Evolutionary conservation across 23 tunicate genomes (phyloP).

Genomic region (Trididemnum nubilum): DNA sequence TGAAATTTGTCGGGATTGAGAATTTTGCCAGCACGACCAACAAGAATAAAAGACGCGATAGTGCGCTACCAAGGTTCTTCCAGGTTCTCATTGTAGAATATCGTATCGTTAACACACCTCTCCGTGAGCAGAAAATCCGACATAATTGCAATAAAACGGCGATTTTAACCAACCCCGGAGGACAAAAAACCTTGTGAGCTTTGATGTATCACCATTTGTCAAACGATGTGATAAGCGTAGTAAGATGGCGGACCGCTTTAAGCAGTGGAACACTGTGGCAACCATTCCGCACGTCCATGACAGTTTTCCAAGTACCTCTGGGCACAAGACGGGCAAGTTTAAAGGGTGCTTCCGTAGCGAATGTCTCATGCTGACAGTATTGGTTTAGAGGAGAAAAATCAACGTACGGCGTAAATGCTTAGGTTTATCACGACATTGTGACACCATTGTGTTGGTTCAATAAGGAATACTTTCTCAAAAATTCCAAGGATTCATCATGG

Average conservation of each 20-base stretch:
- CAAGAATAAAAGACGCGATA: slow-evolving; percentile 1
- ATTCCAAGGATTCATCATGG: slow-evolving; percentile 13
- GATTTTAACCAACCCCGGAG: slow-evolving; percentile 38
- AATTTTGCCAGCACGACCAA: not conserved
- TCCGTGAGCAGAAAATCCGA: slow-evolving; percentile 8
- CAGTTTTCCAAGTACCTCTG: slow-evolving; percentile 27
- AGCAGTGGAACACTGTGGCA: slow-evolving; percentile 44
- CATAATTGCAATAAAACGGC: slow-evolving; percentile 25
- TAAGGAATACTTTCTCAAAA: not conserved
- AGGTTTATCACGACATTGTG: not conserved
- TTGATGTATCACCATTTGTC: slow-evolving; percentile 26
- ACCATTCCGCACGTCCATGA: slow-evolving; percentile 41
- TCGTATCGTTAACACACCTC: slow-evolving; percentile 39
- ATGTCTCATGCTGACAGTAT: slow-evolving; percentile 19
- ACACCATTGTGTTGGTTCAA: slow-evolving; percentile 15
- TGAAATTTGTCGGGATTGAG: slow-evolving; percentile 32
- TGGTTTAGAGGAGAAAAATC: slow-evolving; percentile 15
- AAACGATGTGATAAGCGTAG: slow-evolving; percentile 41
- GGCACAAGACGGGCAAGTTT: slow-evolving; percentile 31
- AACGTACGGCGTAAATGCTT: slow-evolving; percentile 14
- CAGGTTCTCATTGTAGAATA: slow-evolving; percentile 7
- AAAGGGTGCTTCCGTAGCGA: slow-evolving; percentile 12
- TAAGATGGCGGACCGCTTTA: slow-evolving; percentile 1
- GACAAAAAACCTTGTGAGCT: slow-evolving; percentile 32
- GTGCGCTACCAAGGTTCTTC: slow-evolving; percentile 21